These are phyloP conservation scores for Subanguina moxae DNA, from an alignment of 1,140 invertebrate species.

Conservation along the genomic window DNA sequence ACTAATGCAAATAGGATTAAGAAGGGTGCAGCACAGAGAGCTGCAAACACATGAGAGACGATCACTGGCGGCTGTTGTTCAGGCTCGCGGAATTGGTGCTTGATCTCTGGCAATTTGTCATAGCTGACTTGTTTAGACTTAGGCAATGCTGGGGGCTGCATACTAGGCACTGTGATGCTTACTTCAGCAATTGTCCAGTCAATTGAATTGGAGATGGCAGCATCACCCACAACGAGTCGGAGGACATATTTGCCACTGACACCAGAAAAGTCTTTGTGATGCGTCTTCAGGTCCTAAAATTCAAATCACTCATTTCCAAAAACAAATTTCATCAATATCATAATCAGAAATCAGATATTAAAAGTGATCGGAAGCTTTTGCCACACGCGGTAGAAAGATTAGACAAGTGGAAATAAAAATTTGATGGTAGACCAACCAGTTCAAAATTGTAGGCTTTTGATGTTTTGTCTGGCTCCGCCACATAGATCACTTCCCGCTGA, in stretches of 20 bases:
- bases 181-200: conserved; percentile 71
- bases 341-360: no score
- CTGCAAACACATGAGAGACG: conserved; percentile 85
- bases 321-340: no score
- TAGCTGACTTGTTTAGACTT: conserved; percentile 49
- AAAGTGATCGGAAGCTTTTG: no score
- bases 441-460: conserved; percentile 81
- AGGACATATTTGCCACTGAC: conserved; percentile 76
- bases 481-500: conserved; percentile 81
- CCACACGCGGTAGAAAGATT: not conserved
- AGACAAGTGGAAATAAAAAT: not conserved
- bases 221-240: conserved; percentile 82
- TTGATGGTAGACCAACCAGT: conserved; percentile 73
- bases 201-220: conserved; percentile 80
- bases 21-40: conserved; percentile 75
- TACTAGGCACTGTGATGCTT: conserved; percentile 6
- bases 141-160: conserved; percentile 27
- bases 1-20: conserved; percentile 76
- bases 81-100: conserved; percentile 84
- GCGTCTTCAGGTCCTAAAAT: conserved; percentile 73
- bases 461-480: conserved; percentile 79
- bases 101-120: conserved; percentile 57
- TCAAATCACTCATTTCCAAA: not conserved
- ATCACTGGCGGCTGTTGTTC: conserved; percentile 80
- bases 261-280: conserved; percentile 75